A percentile compares a stretch with the other conserved stretches of the same genome.
Conservation (phyloP, 2,888 invertebrate genomes). For the Lepidochitona cinerea region DNA sequence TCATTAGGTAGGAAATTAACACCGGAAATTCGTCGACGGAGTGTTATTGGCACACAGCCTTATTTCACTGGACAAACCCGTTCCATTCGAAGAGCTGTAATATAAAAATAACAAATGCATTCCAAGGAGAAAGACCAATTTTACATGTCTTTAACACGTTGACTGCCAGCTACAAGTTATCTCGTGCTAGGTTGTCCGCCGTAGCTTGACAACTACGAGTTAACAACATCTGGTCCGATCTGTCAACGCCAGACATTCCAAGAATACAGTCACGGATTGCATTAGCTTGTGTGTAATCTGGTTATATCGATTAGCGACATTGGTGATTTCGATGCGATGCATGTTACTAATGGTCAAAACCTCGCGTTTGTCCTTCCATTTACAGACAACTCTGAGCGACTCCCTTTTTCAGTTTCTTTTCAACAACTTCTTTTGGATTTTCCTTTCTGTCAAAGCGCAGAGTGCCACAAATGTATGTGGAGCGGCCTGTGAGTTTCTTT, state of each 20-base stretch:
- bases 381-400: conserved; percentile 15
- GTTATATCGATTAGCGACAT: conserved; percentile 14
- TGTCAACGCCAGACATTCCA: conserved; percentile 23
- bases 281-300: conserved; percentile 15
- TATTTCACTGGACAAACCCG: no score
- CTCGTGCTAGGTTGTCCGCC: no score
- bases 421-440: conserved; percentile 18
- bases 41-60: no score
- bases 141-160: no score
- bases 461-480: conserved; percentile 20
- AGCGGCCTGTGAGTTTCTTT: conserved; percentile 3
- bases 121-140: no score
- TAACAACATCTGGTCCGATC: conserved; percentile 29
- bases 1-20: no score
- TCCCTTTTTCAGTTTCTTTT: conserved; percentile 22
- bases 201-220: no score
- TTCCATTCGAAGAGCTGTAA: no score
- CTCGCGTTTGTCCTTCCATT: conserved; percentile 24
- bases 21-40: no score
- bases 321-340: conserved; percentile 19
- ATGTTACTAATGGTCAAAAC: conserved; percentile 19
- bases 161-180: no score
- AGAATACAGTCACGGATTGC: conserved; percentile 20
- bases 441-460: conserved; percentile 15
- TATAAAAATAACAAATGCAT: no score